phyloP scores from a whole-genome alignment of 2,888 invertebrate species.

The Ischnura elegans region DNA sequence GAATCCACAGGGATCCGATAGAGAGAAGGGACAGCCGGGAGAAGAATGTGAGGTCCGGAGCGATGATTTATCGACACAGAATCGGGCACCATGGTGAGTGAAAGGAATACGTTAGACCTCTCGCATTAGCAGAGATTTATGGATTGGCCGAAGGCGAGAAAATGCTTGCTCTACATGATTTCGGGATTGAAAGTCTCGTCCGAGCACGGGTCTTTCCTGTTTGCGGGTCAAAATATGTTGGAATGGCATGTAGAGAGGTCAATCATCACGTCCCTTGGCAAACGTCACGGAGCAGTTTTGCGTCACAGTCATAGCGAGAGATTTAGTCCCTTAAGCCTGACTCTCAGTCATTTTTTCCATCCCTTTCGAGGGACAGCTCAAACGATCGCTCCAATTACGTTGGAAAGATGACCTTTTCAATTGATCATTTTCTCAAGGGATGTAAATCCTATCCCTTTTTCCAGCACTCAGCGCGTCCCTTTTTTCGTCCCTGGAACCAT shows the following conservation, averaged over 20 bases:
- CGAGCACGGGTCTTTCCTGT: background rate
- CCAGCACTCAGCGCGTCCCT: too few relatives aligned
- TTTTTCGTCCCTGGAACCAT: too few relatives aligned
- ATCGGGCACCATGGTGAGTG: background rate
- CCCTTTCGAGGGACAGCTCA: too few relatives aligned
- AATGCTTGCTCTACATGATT: background rate
- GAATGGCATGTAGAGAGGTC: background rate
- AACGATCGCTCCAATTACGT: too few relatives aligned
- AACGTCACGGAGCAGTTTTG: background rate
- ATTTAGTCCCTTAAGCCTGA: too few relatives aligned
- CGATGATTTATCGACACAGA: background rate
- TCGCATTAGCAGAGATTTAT: conserved; percentile 1
- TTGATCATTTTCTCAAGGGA: too few relatives aligned
- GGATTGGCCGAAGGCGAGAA: background rate
- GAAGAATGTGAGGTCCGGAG: background rate
- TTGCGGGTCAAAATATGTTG: background rate
- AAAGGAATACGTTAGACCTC: background rate
- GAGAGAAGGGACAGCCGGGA: background rate
- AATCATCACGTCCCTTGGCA: background rate
- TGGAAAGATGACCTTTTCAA: too few relatives aligned
- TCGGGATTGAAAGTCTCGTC: background rate
- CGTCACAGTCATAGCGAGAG: background rate
- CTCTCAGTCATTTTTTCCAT: too few relatives aligned
- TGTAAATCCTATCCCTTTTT: too few relatives aligned
- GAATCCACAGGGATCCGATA: background rate